phyloP scores from a whole-genome alignment of 35 echinoderm and acorn worm genomes.

The Stichopus chloronotus region DNA sequence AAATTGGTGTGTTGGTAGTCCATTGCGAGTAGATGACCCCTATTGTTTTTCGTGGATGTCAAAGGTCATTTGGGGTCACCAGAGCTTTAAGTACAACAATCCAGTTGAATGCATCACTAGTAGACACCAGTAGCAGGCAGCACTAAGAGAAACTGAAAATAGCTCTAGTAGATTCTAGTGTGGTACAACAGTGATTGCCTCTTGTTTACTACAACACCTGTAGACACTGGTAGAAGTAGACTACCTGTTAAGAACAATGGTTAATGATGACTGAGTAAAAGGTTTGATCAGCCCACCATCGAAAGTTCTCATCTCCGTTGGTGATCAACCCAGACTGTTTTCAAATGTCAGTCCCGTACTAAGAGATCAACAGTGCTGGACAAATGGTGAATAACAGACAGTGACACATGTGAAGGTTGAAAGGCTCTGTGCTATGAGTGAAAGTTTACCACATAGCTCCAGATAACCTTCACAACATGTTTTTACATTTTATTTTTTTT shows the following conservation, averaged over 20 bases:
- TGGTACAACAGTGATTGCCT: no score
- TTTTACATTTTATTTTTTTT: not conserved
- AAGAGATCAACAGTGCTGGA: not conserved
- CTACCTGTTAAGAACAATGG: not conserved
- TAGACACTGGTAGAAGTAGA: no score
- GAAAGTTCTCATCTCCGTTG: not conserved
- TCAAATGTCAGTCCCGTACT: not conserved
- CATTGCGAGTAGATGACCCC: no score
- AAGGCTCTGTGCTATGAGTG: slow-evolving; percentile 40
- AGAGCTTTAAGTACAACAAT: no score
- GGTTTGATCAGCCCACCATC: slow-evolving; percentile 21
- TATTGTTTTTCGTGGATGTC: no score
- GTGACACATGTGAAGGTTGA: not conserved
- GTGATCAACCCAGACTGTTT: slow-evolving; percentile 2
- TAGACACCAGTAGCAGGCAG: no score
- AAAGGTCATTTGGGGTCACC: no score
- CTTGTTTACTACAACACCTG: no score
- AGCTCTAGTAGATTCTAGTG: no score
- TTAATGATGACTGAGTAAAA: slow-evolving; percentile 30
- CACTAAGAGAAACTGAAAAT: no score
- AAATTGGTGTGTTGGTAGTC: no score
- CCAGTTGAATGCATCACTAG: no score
- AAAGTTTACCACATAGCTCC: not conserved
- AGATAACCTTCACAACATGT: slow-evolving; percentile 19
- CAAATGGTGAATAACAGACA: slow-evolving; percentile 5